Base-by-base conservation (phyloP, 2,797 vertebrate genomes). In the Threskiornis aethiopicus region DNA sequence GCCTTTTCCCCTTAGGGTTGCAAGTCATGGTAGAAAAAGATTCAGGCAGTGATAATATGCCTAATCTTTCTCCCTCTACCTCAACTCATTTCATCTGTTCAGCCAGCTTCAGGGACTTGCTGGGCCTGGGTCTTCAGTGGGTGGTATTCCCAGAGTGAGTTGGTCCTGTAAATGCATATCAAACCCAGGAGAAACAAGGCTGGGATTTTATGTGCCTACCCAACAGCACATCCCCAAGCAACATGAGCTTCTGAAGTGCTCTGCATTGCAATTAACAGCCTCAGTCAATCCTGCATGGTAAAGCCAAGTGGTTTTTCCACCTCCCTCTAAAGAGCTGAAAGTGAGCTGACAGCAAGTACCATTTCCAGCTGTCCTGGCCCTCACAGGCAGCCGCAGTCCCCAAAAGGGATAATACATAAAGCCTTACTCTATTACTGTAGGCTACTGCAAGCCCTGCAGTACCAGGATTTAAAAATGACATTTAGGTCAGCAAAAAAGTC, bases 181-280 rank as follows among this genome's bases (percentile, higher is more conserved):
- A 18, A 47, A 11, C 4, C 3, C 11, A 20, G 29, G 18, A 58
- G 13, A 49, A 41, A 9, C 42, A 28, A 33, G 5, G 18, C 31
- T 75, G 20, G 16, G 22, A 42, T 67, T 55, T 75, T 3, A 54
- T 2, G 22, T 73, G 22, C 46, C 16, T 18, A 42, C 9, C 9
- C 13, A 52, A 35, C 16, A 21, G 13, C 13, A 20, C 6, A 13
- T 16, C 4, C 21, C 35, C 47, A 42, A 42, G 41, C 9, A 42
- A 12, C 9, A 13, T 1, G 0, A 28, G 16, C 55, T 42, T 37
- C 5, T 0, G 16, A 35, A 3, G 35, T 33, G 24, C 20, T 52
- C 66, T 28, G 7, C 26, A 10, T 35, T 16, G 10, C 46, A 37
- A 16, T 24, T 19, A 59, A 46, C 29, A 35, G 26, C 41, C 31